These are phyloP conservation scores for Procambarus clarkii DNA, from an alignment of 1,140 invertebrate genomes.

Conservation along the genomic window DNA sequence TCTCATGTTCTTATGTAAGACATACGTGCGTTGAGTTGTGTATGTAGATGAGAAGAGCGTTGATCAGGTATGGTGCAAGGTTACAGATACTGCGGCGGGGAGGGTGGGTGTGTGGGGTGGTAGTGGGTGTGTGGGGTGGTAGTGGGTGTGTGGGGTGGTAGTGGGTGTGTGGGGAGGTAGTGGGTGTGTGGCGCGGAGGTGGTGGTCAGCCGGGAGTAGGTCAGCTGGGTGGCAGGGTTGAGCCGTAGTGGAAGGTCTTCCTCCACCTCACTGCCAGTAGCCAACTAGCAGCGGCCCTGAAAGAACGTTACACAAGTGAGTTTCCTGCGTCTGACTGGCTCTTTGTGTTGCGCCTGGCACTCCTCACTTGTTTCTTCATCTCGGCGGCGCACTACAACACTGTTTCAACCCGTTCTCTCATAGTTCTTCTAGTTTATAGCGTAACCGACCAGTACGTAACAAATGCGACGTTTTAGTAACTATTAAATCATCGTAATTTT, in stretches of 20 bases:
- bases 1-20: too few species aligned
- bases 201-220: conserved; percentile 4
- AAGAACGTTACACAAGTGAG: not conserved
- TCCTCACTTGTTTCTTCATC: not conserved
- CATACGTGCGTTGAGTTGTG: too few species aligned
- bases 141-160: not conserved
- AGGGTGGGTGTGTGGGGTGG: too few species aligned
- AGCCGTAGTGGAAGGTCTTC: not conserved
- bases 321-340: not conserved
- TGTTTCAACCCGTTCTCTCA: too few species aligned
- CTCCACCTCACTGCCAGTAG: not conserved
- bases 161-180: not conserved
- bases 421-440: too few species aligned
- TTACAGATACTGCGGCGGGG: too few species aligned
- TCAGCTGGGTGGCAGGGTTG: not conserved
- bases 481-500: too few species aligned
- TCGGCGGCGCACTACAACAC: too few species aligned
- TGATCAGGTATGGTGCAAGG: too few species aligned
- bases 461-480: too few species aligned
- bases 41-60: too few species aligned
- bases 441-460: too few species aligned
- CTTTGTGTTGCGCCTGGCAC: not conserved
- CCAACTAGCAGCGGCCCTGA: not conserved
- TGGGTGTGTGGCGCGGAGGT: not conserved
- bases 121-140: not conserved